Evolutionary conservation across 2,888 invertebrate genomes (phyloP).

Genomic region (Norana najaformis): DNA sequence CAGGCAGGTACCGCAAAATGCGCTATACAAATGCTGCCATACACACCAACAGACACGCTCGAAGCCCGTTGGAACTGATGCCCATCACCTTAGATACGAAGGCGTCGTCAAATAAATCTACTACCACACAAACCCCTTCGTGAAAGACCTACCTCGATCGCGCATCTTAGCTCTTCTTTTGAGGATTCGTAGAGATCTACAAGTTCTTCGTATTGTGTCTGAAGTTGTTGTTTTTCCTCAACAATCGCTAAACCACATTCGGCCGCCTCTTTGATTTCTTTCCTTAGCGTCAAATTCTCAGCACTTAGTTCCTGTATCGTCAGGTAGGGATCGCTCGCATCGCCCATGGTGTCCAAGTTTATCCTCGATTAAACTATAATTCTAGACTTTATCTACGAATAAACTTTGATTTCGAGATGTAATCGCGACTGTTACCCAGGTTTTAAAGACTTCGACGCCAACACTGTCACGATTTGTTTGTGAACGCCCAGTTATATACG

Average conservation of each 20-base stretch:
- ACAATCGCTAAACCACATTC: slow-evolving; percentile 92
- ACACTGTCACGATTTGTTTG: slow-evolving; percentile 13
- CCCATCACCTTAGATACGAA: too few relatives aligned
- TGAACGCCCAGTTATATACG: neutral
- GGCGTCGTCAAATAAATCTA: neutral
- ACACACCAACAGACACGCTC: too few relatives aligned
- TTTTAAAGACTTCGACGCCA: neutral
- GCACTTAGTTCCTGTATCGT: slow-evolving; percentile 55
- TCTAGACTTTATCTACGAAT: neutral
- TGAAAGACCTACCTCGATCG: slow-evolving; percentile 77
- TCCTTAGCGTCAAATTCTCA: slow-evolving; percentile 53
- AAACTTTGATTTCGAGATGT: neutral
- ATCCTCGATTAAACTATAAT: neutral
- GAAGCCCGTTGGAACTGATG: too few relatives aligned
- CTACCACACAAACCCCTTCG: neutral
- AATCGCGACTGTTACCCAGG: neutral
- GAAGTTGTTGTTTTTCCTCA: slow-evolving; percentile 86
- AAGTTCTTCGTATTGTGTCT: slow-evolving; percentile 84
- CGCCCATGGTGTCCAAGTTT: slow-evolving; percentile 28
- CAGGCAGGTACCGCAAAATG: too few relatives aligned
- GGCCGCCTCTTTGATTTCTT: slow-evolving; percentile 81
- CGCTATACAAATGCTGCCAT: too few relatives aligned
- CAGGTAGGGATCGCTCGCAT: slow-evolving; percentile 52
- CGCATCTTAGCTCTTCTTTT: slow-evolving; percentile 88
- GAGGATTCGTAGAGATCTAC: slow-evolving; percentile 87